Base-by-base conservation (phyloP, 2,113 vertebrate genomes). In the Hystrix brachyura region DNA sequence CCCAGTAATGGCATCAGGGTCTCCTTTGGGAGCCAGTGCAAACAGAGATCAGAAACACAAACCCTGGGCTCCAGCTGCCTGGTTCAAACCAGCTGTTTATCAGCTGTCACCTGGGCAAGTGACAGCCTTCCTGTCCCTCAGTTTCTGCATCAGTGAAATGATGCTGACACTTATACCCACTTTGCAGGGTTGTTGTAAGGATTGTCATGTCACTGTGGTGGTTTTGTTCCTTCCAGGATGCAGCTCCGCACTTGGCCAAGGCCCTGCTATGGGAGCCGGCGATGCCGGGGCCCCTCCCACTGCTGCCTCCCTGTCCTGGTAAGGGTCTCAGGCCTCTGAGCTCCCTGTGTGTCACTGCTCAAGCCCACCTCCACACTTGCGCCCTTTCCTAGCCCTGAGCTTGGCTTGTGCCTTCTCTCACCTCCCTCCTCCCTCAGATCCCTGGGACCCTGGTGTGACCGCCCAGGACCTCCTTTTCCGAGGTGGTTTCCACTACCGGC, bases 401-500 rank as follows among this genome's bases (percentile, higher is more conserved):
- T 34, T 55, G 15, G 32, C 19, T 9, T 43, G 43, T 46, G 59
- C 65, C 29, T n/a, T 91, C 55, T 18, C 13, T n/a, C 18, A 46
- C 53, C 5, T 9, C 18, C 4, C 34, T 64, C 34, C 80, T 18
- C 82, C 48, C 27, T 80, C 92, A 98, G 98, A 97, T 64, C 94
- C 95, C 81, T 98, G 98, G 98, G 94, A 97, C 62, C 96, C 98
- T 7, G 98, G 97, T 4, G 43, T 97, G 79, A 94, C 87, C 1
- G 92, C 96, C 8, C 96, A 48, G 79, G 97, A 98, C 83, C 86
- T 98, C 87, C 96, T 98, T 65, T 98, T 97, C 96, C 97, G 95
- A 27, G 95, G 96, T 74, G 64, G 55, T 1, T 60, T 72, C 67
- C 64, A 51, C 1, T 97, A 81, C 92, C 90, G 82, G 38, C 72